Evolutionary conservation across 2,797 vertebrate genomes (phyloP).

Genomic region (Allenopithecus nigroviridis): DNA sequence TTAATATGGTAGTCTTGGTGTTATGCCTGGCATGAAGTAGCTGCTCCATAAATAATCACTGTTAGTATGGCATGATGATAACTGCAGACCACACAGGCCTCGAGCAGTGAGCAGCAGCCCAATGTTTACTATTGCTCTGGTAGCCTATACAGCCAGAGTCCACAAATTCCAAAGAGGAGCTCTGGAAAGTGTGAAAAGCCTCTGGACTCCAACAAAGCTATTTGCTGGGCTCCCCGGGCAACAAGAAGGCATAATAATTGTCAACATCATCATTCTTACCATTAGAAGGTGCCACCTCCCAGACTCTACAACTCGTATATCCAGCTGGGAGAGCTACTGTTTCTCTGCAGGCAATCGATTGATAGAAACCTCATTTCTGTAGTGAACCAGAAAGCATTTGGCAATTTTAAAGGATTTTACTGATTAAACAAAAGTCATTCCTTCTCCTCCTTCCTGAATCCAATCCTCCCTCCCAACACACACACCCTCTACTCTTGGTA

Average conservation of each 20-base stretch:
- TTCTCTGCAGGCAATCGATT: neutral
- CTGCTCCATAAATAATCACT: neutral
- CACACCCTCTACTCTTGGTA: neutral
- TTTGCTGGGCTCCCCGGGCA: neutral
- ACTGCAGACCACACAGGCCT: neutral
- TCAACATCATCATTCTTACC: neutral
- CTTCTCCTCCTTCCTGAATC: neutral
- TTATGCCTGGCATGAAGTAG: neutral
- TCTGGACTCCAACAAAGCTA: neutral
- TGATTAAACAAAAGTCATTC: slow-evolving; percentile 30
- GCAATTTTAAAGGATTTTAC: neutral
- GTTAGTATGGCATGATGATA: neutral
- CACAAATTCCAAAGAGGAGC: neutral
- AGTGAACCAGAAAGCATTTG: slow-evolving; percentile 22
- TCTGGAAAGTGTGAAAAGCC: neutral
- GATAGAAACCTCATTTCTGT: neutral
- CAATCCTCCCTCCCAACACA: neutral
- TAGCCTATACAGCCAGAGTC: neutral
- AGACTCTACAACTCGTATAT: neutral
- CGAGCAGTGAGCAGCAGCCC: neutral
- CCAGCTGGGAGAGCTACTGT: neutral
- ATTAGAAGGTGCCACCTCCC: neutral
- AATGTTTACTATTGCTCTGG: neutral
- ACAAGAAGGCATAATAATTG: neutral
- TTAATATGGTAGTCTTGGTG: neutral